Evolutionary conservation across 1,140 invertebrate genomes (phyloP).

Genomic region (Rhagoletis zephyria): DNA sequence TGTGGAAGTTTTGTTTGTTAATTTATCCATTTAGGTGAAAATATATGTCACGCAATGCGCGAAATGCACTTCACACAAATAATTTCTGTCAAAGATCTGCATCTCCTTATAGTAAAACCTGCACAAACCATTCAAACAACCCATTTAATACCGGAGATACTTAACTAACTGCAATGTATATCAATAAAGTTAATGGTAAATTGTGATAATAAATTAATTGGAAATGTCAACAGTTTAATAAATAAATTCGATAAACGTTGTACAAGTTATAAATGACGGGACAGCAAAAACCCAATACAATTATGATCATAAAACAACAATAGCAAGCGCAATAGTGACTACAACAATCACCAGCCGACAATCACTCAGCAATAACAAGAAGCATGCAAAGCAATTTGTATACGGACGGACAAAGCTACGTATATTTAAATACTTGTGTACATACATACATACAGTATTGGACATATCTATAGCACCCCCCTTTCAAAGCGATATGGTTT

Average conservation of each 20-base stretch:
- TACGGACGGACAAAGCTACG: no score
- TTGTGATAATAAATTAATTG: neutral
- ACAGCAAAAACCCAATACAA: neutral
- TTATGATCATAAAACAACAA: neutral
- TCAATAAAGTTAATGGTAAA: neutral
- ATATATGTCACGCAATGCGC: no score
- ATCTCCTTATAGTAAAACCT: no score
- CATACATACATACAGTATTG: no score
- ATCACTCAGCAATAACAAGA: neutral
- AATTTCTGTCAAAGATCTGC: no score
- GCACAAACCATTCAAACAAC: no score
- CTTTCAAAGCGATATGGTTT: no score
- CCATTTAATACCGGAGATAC: neutral
- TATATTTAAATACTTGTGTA: no score
- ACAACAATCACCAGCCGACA: neutral
- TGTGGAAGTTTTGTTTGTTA: no score
- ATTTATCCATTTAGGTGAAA: no score
- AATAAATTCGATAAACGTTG: neutral
- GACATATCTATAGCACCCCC: no score
- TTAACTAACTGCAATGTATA: neutral
- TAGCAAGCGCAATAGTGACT: neutral
- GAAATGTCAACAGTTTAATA: constrained; percentile 21
- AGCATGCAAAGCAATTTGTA: neutral
- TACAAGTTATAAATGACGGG: neutral
- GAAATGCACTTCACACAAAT: no score